A percentile compares a stretch with the other conserved stretches of the same genome.
Conservation (phyloP, 2,797 vertebrate species). For the Enteromius anoplus region DNA sequence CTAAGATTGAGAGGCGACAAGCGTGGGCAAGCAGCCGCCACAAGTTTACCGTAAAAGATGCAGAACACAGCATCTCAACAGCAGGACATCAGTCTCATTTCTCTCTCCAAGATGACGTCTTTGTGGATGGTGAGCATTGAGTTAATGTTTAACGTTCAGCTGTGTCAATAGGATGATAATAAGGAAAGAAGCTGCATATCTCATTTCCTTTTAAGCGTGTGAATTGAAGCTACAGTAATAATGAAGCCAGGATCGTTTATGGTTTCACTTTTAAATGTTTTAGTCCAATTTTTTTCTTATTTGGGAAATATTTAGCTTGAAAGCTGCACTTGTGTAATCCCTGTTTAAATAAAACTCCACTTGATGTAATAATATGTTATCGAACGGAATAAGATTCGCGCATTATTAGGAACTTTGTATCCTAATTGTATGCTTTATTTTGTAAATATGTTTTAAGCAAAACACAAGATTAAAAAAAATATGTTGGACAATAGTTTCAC, state of each 20-base stretch:
- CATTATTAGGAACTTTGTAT: background rate
- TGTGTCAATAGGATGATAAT: slow-evolving; percentile 2
- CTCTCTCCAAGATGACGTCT: slow-evolving; percentile 68
- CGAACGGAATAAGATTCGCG: no score
- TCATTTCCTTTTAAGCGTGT: background rate
- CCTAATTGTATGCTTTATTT: background rate
- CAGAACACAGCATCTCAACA: slow-evolving; percentile 47
- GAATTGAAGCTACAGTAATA: background rate
- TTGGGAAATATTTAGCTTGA: background rate
- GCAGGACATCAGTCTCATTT: background rate
- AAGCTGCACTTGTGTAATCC: background rate
- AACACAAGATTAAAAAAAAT: background rate
- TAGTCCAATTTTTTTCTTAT: background rate
- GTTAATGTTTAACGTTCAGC: slow-evolving; percentile 12
- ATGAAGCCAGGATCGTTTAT: background rate
- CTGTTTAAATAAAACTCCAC: background rate
- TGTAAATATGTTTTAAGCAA: background rate
- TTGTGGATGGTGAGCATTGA: slow-evolving; percentile 69
- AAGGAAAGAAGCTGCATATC: slow-evolving; percentile 31
- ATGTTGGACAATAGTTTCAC: background rate
- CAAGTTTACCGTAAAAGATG: slow-evolving; percentile 71
- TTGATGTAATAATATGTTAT: background rate
- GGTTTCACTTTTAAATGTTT: background rate
- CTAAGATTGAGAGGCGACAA: slow-evolving; percentile 76
- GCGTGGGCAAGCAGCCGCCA: slow-evolving; percentile 83